Evolutionary conservation across 2,888 invertebrate genomes (phyloP), one percentile per base, ranked within the genome.

Genomic region (Cosmia pyralina): DNA sequence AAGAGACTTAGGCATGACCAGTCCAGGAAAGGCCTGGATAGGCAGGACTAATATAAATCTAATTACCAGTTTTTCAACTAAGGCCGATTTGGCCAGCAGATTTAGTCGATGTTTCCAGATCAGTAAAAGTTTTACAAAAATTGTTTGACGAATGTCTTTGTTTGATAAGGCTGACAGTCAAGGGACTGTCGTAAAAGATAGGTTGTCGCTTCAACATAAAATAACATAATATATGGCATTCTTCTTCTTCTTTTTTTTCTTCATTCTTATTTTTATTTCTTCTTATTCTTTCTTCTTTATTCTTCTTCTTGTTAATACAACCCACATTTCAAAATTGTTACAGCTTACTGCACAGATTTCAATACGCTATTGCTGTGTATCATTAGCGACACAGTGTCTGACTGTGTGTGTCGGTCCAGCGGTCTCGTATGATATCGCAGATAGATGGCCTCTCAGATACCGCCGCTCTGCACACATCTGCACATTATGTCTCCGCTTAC

Each of bases 401-500:
- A 13, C 69, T 22, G 79, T 72, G 75, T 72, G 75, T 79, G 73
- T 55, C 38, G 62, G 59, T 55, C 71, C 71, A 62, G 80, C 62
- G 65, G 77, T 85, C 74, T 75, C 76, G 74, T 64, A 69, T 83
- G 74, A 83, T 85, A 73, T 70, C 60, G 65, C 67, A 78, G 83
- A 86, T 83, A 85, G 87, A 86, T 83, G 67, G 81, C 75, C 62
- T 62, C 73, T 57, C 72, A 65, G 87, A 86, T 85, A 83, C 46
- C 63, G 64, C 78, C 72, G 72, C 83, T 84, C 72, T 63, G 71
- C 41, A 65, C 79, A 75, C 73, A 81, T 76, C 77, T 81, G 85
- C 79, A 75, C 76, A 72, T 76, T 68, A 69, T 64, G 64, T 79
- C 72, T 67, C 63, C 71, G 50, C 55, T 82, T 22, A 58, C 62